Base-by-base conservation (phyloP, 2,113 vertebrate species). In the Gymnogyps californianus region DNA sequence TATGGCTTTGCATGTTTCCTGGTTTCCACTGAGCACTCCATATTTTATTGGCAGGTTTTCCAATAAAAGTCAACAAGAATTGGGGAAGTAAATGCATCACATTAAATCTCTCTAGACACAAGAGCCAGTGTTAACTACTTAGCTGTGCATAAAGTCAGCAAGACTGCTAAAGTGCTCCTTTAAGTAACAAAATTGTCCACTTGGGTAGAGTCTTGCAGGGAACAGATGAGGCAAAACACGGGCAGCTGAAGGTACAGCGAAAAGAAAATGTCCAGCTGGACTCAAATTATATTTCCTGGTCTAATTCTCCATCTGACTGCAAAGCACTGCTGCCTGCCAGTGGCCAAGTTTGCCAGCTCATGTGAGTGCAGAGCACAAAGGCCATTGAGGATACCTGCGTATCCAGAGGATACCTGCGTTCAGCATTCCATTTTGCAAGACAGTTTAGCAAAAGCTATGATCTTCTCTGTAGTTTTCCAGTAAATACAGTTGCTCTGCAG, bases 41-140 rank as follows among this genome's bases (percentile, higher is more conserved):
- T 46, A 34, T 90, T 78, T 94, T 79, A 83, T 62, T 91, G 70
- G 78, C 49, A 70, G 51, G 52, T 47, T 82, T 95, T 82, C 77
- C 65, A 75, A 87, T 92, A 92, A 92, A 94, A 85, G 86, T 61
- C 80, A 95, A 15, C 57, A 72, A 52, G 70, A 77, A 85, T n/a
- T 58, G 78, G 54, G 26, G 44, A 78, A 83, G 70, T 25, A 47
- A 81, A 89, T 79, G 69, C 47, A 36, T 87, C 57, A 47, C 1
- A 2, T 31, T 76, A 78, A 91, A 54, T 38, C 74, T 94, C 49
- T 76, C 24, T 11, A 71, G 57, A 44, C 24, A 22, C 52, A 67
- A 79, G 52, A 85, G 81, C 22, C 52, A 12, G 78, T 64, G 74
- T 91, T 95, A 67, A 52, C 74, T 84, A 38, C 72, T 71, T 67